phyloP scores from a whole-genome alignment of 1,140 invertebrate species.

The Penaeus vannamei region DNA sequence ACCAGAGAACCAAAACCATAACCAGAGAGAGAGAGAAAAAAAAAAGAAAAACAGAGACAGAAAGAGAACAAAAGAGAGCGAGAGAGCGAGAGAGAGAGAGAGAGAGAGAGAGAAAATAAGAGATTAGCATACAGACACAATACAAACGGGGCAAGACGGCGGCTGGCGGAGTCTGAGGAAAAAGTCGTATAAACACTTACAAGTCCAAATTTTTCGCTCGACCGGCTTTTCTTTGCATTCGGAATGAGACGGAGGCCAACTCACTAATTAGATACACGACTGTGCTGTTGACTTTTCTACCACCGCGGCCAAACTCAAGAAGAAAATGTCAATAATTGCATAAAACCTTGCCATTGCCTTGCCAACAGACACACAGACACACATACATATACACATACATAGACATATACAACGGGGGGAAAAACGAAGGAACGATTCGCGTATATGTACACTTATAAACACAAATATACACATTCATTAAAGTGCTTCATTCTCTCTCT shows the following conservation, averaged over 20 bases:
- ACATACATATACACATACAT: neutral
- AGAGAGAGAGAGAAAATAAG: conserved; percentile 50
- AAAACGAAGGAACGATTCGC: too few relatives aligned
- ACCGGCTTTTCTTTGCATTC: conserved; percentile 64
- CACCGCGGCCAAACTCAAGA: conserved; percentile 55
- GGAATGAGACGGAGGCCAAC: conserved; percentile 52
- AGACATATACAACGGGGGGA: too few relatives aligned
- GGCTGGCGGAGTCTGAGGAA: conserved; percentile 48
- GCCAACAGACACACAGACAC: conserved; percentile 19
- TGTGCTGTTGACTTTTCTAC: conserved; percentile 61
- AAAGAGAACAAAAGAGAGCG: neutral
- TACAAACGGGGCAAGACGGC: conserved; percentile 51
- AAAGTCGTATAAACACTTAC: conserved; percentile 63
- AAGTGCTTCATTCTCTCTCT: neutral
- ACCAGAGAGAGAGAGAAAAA: neutral
- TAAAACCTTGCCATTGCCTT: conserved; percentile 54
- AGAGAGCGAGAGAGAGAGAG: neutral
- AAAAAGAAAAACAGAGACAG: neutral
- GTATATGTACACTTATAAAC: too few relatives aligned
- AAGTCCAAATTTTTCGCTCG: conserved; percentile 62
- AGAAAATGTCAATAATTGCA: conserved; percentile 64
- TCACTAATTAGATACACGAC: conserved; percentile 62
- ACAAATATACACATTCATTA: too few relatives aligned
- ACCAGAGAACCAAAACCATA: neutral
- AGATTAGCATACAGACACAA: conserved; percentile 61